Conservation (phyloP, 2,113 vertebrate genomes). For the Anoura caudifer region DNA sequence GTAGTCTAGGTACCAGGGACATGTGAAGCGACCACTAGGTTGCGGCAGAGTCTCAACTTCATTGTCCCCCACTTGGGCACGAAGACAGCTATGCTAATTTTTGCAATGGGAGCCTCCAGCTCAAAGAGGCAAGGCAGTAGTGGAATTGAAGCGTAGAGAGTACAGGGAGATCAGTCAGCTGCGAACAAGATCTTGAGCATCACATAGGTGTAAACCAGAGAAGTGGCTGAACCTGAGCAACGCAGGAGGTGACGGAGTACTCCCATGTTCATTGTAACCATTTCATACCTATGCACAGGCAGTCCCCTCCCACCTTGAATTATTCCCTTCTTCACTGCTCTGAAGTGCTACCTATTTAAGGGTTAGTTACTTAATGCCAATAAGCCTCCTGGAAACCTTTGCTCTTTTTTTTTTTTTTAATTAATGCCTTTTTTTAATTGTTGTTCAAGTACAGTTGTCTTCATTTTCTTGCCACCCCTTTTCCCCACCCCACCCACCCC, state of each 20-base stretch:
- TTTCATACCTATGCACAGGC: background rate
- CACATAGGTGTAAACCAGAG: background rate
- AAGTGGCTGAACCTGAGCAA: background rate
- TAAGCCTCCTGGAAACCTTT: background rate
- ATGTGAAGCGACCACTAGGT: background rate
- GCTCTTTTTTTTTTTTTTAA: background rate
- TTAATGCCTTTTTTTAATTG: no score
- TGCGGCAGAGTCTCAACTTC: conserved; percentile 7
- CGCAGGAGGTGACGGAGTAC: no score
- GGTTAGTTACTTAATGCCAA: background rate
- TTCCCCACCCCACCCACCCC: no score
- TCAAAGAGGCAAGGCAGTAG: background rate
- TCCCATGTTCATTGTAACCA: background rate
- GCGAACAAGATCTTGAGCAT: background rate
- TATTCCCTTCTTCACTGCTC: background rate
- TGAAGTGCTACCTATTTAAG: background rate
- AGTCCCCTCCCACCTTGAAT: background rate
- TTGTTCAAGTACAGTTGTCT: no score
- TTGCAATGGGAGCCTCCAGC: background rate
- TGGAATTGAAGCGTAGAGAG: background rate
- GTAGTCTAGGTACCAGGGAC: background rate
- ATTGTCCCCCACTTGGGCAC: background rate
- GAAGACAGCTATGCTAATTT: background rate
- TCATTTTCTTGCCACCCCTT: no score
- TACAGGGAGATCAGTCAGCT: background rate